Conservation (phyloP, 2,888 invertebrate genomes). For the Archips crataeganus region DNA sequence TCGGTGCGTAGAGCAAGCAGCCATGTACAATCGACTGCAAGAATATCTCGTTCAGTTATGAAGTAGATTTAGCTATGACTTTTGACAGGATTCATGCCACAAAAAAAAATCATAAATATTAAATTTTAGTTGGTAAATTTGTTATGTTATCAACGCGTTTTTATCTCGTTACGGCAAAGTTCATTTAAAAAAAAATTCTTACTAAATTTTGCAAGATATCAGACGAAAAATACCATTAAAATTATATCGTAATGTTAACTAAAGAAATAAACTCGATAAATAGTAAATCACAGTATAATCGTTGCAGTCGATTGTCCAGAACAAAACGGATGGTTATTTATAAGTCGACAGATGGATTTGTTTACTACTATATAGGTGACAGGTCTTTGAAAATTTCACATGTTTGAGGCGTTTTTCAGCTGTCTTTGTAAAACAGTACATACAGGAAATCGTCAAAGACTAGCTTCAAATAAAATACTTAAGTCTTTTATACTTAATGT, state of each 20-base stretch:
- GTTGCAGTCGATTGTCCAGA: slow-evolving; percentile 12
- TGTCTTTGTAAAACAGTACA: neutral
- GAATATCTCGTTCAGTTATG: neutral
- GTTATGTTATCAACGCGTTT: too few relatives aligned
- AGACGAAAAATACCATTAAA: neutral
- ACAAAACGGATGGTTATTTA: neutral
- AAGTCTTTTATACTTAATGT: neutral
- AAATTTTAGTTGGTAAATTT: too few relatives aligned
- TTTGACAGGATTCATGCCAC: neutral
- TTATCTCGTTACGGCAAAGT: too few relatives aligned
- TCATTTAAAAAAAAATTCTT: neutral
- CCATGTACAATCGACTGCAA: slow-evolving; percentile 10
- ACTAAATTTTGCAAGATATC: neutral
- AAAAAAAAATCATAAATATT: too few relatives aligned
- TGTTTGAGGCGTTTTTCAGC: too few relatives aligned
- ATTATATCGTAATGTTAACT: neutral
- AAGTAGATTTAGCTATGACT: neutral
- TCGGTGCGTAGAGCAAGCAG: slow-evolving; percentile 1
- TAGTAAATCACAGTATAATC: slow-evolving; percentile 5
- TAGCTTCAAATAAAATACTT: neutral
- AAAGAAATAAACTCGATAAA: neutral
- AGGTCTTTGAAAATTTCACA: neutral
- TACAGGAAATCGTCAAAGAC: neutral
- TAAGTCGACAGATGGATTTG: slow-evolving; percentile 4
- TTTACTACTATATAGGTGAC: neutral